Evolutionary conservation across 1,140 invertebrate species (phyloP).

Genomic region (Hesperophylax magnus): DNA sequence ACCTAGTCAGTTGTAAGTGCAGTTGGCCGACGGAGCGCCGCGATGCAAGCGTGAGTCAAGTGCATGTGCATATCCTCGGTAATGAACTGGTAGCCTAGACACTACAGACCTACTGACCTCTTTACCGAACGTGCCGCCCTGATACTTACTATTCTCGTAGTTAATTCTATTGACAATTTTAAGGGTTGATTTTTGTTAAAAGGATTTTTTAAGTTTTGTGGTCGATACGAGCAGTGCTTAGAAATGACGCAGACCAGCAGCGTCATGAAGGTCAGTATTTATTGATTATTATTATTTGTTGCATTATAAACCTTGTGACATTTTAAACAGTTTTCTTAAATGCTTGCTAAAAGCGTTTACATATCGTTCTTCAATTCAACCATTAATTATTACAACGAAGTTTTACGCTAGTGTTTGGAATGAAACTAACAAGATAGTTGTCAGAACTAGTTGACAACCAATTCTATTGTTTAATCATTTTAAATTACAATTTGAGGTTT

Average conservation of each 20-base stretch:
- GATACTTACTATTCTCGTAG: background rate
- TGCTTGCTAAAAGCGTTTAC: background rate
- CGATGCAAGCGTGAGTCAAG: constrained; percentile 38
- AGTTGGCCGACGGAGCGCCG: constrained; percentile 30
- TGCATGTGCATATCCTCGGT: constrained; percentile 52
- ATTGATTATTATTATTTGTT: background rate
- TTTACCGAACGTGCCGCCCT: constrained; percentile 10
- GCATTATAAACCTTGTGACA: background rate
- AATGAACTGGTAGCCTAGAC: constrained; percentile 18
- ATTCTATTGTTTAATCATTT: too few species aligned
- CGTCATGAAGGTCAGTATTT: constrained; percentile 31
- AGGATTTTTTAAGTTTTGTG: background rate
- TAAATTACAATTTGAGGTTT: too few species aligned
- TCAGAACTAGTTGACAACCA: too few species aligned
- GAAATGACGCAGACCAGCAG: constrained; percentile 7
- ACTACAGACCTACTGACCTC: constrained; percentile 37
- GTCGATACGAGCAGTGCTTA: background rate
- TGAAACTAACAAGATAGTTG: too few species aligned
- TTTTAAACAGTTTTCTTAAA: background rate
- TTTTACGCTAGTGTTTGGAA: too few species aligned
- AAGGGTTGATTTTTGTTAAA: background rate
- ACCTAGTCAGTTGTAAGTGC: background rate
- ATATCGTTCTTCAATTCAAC: background rate
- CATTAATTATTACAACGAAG: too few species aligned
- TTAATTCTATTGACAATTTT: background rate